Conservation (phyloP, 2,888 invertebrate genomes). For the Morpho helenor region DNA sequence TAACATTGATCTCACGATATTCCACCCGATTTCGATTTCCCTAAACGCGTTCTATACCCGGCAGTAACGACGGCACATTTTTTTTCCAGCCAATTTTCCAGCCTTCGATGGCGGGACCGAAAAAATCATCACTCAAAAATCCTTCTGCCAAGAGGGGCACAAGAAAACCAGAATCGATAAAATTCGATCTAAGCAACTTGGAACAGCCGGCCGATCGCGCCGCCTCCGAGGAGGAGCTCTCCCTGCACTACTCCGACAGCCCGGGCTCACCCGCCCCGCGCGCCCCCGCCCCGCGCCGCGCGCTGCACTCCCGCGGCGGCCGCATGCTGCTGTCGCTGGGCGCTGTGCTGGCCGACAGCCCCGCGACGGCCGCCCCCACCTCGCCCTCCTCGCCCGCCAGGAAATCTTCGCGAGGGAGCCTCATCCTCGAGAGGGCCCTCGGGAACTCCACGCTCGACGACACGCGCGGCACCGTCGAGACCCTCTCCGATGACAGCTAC, state of each 20-base stretch:
- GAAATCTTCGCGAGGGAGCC: conserved; percentile 39
- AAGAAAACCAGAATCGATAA: conserved; percentile 61
- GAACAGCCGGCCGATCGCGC: conserved; percentile 30
- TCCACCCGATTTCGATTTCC: too few species aligned
- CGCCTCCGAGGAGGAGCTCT: conserved; percentile 36
- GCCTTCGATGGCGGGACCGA: conserved; percentile 33
- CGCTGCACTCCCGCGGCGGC: neutral
- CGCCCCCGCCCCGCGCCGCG: neutral
- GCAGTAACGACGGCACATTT: too few species aligned
- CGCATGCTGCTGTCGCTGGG: neutral
- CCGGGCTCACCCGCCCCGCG: conserved; percentile 32
- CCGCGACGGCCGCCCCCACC: neutral
- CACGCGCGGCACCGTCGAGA: conserved; percentile 27
- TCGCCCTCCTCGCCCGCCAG: conserved; percentile 11
- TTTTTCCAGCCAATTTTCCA: too few species aligned
- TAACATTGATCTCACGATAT: too few species aligned
- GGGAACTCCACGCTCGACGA: conserved; percentile 18
- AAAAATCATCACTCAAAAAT: conserved; percentile 60
- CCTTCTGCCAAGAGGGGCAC: conserved; percentile 37
- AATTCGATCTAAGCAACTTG: conserved; percentile 64
- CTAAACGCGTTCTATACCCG: too few species aligned
- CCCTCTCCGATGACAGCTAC: conserved; percentile 31
- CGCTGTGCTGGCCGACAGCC: neutral
- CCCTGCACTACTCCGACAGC: conserved; percentile 47
- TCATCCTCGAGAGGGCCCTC: conserved; percentile 42